Conservation (phyloP, 2,797 vertebrate genomes). For the Emys orbicularis region DNA sequence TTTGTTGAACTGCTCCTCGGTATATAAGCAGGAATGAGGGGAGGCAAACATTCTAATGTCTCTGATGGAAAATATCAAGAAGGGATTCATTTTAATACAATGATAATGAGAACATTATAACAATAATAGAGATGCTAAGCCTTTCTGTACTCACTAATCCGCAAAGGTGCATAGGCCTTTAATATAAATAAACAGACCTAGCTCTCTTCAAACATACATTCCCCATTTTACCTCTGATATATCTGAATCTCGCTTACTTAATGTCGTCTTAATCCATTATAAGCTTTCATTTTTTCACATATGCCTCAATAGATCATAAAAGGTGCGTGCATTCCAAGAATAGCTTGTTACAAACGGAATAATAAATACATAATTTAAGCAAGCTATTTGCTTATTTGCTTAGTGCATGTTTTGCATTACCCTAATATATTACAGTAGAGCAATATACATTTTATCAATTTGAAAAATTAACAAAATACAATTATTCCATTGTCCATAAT, state of each 20-base stretch:
- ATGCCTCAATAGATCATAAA: neutral
- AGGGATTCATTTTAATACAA: neutral
- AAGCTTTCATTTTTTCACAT: neutral
- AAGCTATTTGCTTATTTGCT: neutral
- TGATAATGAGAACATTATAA: neutral
- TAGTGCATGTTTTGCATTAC: neutral
- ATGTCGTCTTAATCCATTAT: neutral
- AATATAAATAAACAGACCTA: neutral
- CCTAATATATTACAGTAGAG: neutral
- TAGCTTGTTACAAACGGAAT: neutral
- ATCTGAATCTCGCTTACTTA: neutral
- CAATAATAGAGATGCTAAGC: neutral
- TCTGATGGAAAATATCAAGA: neutral
- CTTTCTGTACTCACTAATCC: neutral
- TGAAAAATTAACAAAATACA: neutral
- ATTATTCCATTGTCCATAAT: neutral
- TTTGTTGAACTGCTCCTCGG: neutral
- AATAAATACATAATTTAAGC: neutral
- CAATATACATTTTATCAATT: conserved; percentile 18
- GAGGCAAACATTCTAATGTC: neutral
- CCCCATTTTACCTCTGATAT: neutral
- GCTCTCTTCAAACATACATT: neutral
- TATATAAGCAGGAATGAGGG: neutral
- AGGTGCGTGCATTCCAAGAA: neutral
- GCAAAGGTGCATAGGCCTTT: neutral